A percentile compares a stretch with the other conserved stretches of the same genome.
These are phyloP conservation scores for Gracilinanus agilis DNA, from an alignment of 2,113 vertebrate species.

Conservation along the genomic window DNA sequence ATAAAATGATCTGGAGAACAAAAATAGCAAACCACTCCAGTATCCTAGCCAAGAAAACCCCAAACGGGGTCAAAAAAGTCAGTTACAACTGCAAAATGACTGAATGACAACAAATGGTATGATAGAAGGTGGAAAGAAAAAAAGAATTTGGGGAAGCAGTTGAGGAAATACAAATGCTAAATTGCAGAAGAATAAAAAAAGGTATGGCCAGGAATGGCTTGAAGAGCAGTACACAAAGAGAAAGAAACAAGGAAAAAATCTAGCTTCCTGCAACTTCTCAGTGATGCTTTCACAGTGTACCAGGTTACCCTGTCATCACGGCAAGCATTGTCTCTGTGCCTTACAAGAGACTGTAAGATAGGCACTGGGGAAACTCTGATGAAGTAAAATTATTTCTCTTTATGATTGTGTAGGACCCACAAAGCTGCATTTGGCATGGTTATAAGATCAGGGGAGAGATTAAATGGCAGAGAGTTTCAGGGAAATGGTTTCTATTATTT, in stretches of 20 bases:
- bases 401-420: constrained; percentile 3
- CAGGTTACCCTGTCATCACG: background rate
- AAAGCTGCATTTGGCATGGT: background rate
- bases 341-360: background rate
- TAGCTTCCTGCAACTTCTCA: background rate
- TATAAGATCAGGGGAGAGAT: background rate
- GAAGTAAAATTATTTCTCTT: background rate
- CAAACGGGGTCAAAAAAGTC: too few relatives aligned
- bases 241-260: background rate
- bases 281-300: background rate
- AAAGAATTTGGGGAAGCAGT: background rate
- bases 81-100: too few relatives aligned
- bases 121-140: background rate
- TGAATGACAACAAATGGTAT: too few relatives aligned
- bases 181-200: background rate
- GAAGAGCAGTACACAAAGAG: background rate
- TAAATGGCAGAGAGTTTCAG: background rate
- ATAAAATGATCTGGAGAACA: too few relatives aligned
- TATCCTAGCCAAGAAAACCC: too few relatives aligned
- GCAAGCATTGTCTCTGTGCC: background rate
- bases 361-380: background rate
- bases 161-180: background rate
- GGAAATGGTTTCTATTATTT: background rate
- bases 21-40: too few relatives aligned
- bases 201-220: background rate